A percentile compares a stretch with the other conserved stretches of the same genome.
phyloP scores from a whole-genome alignment of 1,140 invertebrate species.

The Rhyzopertha dominica region DNA sequence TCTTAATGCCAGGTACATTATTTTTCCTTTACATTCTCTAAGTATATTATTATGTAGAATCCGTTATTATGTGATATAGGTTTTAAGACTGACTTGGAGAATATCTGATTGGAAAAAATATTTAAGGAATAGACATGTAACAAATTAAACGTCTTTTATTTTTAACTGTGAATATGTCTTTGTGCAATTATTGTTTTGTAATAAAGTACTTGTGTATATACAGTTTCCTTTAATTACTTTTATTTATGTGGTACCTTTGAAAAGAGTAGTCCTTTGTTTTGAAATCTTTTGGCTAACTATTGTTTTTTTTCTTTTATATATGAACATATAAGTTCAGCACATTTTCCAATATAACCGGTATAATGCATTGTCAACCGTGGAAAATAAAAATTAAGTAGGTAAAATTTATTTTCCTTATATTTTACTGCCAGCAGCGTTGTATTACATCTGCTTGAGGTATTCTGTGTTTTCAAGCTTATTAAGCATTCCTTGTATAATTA shows the following conservation, averaged over 20 bases:
- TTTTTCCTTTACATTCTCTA: neutral
- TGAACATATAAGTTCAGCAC: too few relatives aligned
- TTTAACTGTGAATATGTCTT: neutral
- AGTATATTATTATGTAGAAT: neutral
- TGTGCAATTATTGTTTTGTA: neutral
- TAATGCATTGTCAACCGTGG: too few relatives aligned
- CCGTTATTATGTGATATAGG: neutral
- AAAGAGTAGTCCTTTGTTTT: neutral
- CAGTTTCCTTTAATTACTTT: neutral
- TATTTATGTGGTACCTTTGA: neutral
- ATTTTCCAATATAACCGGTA: too few relatives aligned
- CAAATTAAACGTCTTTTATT: too few relatives aligned
- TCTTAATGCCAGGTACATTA: constrained; percentile 1
- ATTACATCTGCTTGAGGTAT: too few relatives aligned
- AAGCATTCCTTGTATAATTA: too few relatives aligned
- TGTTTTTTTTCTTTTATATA: too few relatives aligned
- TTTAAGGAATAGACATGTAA: too few relatives aligned
- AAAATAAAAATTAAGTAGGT: too few relatives aligned
- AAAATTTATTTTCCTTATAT: too few relatives aligned
- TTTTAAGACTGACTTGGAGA: neutral
- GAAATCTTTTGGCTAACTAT: constrained; percentile 1
- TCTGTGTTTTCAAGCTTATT: too few relatives aligned
- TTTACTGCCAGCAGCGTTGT: too few relatives aligned
- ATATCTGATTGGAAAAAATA: neutral
- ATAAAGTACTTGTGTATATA: neutral